Percentiles rank a stretch among this genome's conserved stretches.
These are phyloP conservation scores for Drosophila kambysellisi DNA, from an alignment of 2,888 invertebrate species.

Conservation along the genomic window DNA sequence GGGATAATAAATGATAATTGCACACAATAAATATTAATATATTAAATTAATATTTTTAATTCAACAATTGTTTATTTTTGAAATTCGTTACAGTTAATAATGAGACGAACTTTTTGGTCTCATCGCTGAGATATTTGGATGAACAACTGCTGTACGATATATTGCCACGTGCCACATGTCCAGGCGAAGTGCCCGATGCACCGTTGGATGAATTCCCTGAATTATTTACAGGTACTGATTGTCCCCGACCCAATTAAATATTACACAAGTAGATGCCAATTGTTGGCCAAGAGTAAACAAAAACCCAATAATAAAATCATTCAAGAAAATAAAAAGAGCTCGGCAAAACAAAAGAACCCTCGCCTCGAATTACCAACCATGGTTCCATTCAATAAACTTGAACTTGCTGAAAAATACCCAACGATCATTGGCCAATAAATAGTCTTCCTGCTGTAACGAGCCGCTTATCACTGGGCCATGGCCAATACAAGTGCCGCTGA, in stretches of 20 bases:
- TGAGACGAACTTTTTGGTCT: slow-evolving; percentile 66
- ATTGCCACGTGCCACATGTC: slow-evolving; percentile 68
- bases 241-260: background rate
- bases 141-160: slow-evolving; percentile 69
- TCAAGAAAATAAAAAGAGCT: background rate
- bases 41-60: background rate
- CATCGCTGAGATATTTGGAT: slow-evolving; percentile 76
- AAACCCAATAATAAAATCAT: background rate
- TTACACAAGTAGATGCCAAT: background rate
- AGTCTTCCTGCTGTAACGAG: background rate
- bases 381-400: slow-evolving; percentile 29
- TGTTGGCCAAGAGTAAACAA: background rate
- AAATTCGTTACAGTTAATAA: slow-evolving; percentile 53
- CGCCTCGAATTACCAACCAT: background rate
- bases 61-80: background rate
- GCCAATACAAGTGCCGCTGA: slow-evolving; percentile 49
- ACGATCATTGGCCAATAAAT: no score
- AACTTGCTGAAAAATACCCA: slow-evolving; percentile 28
- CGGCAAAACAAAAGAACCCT: no score
- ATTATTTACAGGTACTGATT: slow-evolving; percentile 77
- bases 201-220: slow-evolving; percentile 82
- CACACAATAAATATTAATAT: no score
- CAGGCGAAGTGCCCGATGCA: slow-evolving; percentile 54
- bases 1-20: background rate
- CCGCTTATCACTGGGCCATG: slow-evolving; percentile 59